Conservation (phyloP, 2,113 vertebrate species). For the Prunella himalayana region DNA sequence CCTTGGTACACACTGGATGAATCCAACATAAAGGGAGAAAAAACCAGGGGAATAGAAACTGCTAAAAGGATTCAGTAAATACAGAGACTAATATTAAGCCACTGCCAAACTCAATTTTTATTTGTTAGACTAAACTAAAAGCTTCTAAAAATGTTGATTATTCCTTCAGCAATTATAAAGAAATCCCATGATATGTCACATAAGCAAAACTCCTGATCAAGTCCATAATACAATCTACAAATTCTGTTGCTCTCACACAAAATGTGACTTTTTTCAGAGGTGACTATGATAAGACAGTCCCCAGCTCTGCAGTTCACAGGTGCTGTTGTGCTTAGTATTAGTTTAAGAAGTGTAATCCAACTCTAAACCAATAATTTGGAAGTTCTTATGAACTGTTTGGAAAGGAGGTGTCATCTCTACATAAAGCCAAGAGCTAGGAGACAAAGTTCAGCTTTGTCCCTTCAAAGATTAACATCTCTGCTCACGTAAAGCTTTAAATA, state of each 20-base stretch:
- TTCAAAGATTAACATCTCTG: not conserved
- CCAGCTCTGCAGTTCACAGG: not conserved
- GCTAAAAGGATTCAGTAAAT: not conserved
- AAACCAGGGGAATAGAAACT: not conserved
- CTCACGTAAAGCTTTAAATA: constrained; percentile 40
- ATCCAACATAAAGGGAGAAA: not conserved
- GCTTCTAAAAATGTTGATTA: not conserved
- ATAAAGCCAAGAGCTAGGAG: not conserved
- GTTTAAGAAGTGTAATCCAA: not conserved
- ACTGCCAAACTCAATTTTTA: not conserved
- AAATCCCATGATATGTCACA: not conserved
- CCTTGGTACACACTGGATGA: not conserved
- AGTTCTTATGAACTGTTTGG: not conserved
- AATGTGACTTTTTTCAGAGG: not conserved
- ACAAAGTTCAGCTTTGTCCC: not conserved
- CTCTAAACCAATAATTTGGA: not conserved
- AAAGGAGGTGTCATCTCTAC: not conserved
- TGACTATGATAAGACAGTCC: not conserved
- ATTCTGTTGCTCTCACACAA: not conserved
- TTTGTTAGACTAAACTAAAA: not conserved
- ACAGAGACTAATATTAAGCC: not conserved
- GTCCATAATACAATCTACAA: not conserved
- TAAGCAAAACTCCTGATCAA: not conserved
- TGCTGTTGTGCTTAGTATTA: not conserved
- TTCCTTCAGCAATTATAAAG: not conserved